A percentile compares a stretch with the other conserved stretches of the same genome.
phyloP scores from a whole-genome alignment of 2,797 vertebrate genomes.

The Phaenicophaeus curvirostris region DNA sequence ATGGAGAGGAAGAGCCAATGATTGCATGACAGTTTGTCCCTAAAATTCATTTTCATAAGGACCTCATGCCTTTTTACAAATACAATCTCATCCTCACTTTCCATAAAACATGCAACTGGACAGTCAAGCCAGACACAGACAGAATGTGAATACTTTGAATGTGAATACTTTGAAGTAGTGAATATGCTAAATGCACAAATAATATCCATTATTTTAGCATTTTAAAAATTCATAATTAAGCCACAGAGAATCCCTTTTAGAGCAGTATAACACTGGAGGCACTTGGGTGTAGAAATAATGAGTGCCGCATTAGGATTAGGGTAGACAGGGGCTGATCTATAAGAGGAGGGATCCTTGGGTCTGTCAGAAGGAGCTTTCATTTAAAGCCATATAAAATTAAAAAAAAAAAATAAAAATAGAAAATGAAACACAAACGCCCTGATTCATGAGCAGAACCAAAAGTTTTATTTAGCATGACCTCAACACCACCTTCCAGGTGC shows the following conservation, averaged over 20 bases:
- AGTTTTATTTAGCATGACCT: neutral
- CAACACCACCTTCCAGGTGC: neutral
- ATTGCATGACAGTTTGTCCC: conserved; percentile 70
- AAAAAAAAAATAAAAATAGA: neutral
- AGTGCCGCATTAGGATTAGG: neutral
- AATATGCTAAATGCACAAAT: conserved; percentile 43
- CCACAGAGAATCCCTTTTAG: neutral
- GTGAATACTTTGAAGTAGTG: conserved; percentile 68
- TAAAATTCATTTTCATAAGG: conserved; percentile 71
- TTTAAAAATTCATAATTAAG: neutral
- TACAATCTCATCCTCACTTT: conserved; percentile 71
- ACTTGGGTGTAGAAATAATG: neutral
- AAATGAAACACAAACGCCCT: neutral
- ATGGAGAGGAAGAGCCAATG: conserved; percentile 42
- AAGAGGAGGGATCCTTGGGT: conserved; percentile 9
- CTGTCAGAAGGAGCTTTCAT: conserved; percentile 6
- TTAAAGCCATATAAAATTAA: neutral
- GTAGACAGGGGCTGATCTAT: neutral
- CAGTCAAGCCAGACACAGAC: conserved; percentile 51
- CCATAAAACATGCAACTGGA: conserved; percentile 75
- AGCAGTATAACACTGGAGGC: neutral
- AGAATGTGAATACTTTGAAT: conserved; percentile 72
- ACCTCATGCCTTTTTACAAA: conserved; percentile 68
- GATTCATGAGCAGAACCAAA: neutral
- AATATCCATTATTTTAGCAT: conserved; percentile 32